Evolutionary conservation across 1,140 invertebrate genomes (phyloP).

Genomic region (Oreohelix idahoensis): DNA sequence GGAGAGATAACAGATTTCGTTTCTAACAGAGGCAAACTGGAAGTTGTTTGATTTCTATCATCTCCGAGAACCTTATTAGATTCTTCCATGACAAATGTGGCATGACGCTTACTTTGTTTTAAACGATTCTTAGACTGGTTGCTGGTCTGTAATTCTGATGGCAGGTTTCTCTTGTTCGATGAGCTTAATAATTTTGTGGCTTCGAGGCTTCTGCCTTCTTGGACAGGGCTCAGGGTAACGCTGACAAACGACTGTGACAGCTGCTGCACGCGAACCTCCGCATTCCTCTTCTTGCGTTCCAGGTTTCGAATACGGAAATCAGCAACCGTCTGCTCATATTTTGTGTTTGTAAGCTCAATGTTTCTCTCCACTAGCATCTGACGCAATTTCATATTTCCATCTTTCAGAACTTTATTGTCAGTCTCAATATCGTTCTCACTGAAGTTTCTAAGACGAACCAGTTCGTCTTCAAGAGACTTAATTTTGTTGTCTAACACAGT

Average conservation of each 20-base stretch:
- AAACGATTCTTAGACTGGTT: neutral
- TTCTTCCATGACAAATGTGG: neutral
- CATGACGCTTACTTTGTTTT: neutral
- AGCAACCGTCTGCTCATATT: slow-evolving; percentile 37
- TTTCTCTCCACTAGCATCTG: slow-evolving; percentile 50
- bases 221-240: neutral
- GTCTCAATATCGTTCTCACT: slow-evolving; percentile 18
- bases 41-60: neutral
- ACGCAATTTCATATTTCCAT: slow-evolving; percentile 46
- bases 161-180: neutral
- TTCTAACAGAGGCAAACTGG: neutral
- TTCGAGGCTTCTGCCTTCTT: neutral
- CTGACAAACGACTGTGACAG: slow-evolving; percentile 39
- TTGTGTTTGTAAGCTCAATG: slow-evolving; percentile 42
- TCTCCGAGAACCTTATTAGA: neutral
- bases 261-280: slow-evolving; percentile 43
- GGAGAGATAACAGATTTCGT: neutral
- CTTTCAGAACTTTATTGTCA: slow-evolving; percentile 39
- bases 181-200: too few species aligned
- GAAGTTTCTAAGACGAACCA: slow-evolving; percentile 24
- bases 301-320: slow-evolving; percentile 33
- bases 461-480: slow-evolving; percentile 36
- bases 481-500: slow-evolving; percentile 33
- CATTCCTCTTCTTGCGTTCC: slow-evolving; percentile 45
- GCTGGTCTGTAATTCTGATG: neutral